phyloP scores from a whole-genome alignment of 2,888 invertebrate species.

The Rhorus exstirpatorius region DNA sequence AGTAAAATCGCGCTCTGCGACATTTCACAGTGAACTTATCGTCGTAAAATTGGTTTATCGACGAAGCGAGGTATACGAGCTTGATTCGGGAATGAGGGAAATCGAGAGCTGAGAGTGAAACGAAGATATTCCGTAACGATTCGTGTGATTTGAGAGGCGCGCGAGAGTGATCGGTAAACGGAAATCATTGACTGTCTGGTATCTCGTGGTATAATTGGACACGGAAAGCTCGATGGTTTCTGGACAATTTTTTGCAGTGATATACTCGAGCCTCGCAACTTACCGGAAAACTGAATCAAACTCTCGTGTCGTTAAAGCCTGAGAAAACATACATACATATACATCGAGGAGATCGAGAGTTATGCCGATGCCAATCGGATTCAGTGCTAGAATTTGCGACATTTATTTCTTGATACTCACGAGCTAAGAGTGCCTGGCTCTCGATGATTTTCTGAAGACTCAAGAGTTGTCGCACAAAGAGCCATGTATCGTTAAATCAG shows the following conservation, averaged over 20 bases:
- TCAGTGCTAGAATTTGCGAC: slow-evolving; percentile 34
- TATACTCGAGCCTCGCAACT: slow-evolving; percentile 26
- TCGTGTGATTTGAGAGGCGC: background rate
- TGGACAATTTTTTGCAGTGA: slow-evolving; percentile 19
- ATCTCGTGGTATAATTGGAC: slow-evolving; percentile 3
- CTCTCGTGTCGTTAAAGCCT: slow-evolving; percentile 14
- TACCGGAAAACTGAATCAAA: slow-evolving; percentile 13
- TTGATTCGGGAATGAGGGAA: too few species aligned
- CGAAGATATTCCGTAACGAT: too few species aligned
- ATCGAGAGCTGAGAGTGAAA: too few species aligned
- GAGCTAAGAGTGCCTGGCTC: slow-evolving; percentile 9
- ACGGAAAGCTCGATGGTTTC: background rate
- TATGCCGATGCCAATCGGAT: slow-evolving; percentile 58
- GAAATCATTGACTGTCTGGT: slow-evolving; percentile 10
- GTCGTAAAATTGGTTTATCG: background rate
- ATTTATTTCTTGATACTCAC: slow-evolving; percentile 13
- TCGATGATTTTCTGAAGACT: background rate
- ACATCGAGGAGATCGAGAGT: slow-evolving; percentile 80
- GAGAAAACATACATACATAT: slow-evolving; percentile 45
- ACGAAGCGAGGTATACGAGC: background rate
- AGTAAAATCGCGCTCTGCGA: background rate
- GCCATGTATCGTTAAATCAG: background rate
- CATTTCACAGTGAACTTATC: background rate
- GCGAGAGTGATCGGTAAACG: background rate
- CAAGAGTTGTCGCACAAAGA: background rate